A percentile compares a stretch with the other conserved stretches of the same genome.
Conservation (phyloP, 92 coral and sea anemone species). For the Pocillopora grandis region DNA sequence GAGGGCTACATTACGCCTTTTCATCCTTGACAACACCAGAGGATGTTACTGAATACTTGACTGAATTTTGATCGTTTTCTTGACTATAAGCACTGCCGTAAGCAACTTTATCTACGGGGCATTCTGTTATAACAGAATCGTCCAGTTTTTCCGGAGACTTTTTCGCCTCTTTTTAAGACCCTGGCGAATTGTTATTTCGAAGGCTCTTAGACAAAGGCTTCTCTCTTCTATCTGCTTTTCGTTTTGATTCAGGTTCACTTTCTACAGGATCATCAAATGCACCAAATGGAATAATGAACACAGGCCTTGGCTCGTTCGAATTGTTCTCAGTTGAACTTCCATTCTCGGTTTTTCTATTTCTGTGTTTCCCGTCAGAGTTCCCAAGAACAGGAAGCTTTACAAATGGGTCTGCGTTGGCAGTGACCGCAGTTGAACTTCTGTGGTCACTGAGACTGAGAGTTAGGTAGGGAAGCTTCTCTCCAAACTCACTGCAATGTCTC, state of each 20-base stretch:
- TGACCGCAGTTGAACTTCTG: not conserved
- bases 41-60: not conserved
- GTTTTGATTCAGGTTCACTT: not conserved
- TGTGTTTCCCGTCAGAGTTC: not conserved
- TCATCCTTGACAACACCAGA: not conserved
- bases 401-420: conserved; percentile 16
- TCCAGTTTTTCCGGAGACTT: too few species aligned
- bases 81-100: not conserved
- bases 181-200: not conserved
- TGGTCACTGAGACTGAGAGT: conserved; percentile 14
- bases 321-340: not conserved
- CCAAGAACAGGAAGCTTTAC: conserved; percentile 35
- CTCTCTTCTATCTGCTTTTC: conserved; percentile 13
- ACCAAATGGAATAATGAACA: conserved; percentile 84
- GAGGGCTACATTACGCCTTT: not conserved
- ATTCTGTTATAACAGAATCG: not conserved
- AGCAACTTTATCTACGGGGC: not conserved
- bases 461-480: conserved; percentile 55
- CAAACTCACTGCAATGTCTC: conserved; percentile 10
- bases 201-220: not conserved
- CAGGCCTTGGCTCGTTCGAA: conserved; percentile 44
- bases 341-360: not conserved
- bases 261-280: conserved; percentile 88
- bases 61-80: not conserved
- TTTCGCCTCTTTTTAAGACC: too few species aligned